These are phyloP conservation scores for Sebastes dallii DNA, from an alignment of 2,797 vertebrate species.

Conservation along the genomic window DNA sequence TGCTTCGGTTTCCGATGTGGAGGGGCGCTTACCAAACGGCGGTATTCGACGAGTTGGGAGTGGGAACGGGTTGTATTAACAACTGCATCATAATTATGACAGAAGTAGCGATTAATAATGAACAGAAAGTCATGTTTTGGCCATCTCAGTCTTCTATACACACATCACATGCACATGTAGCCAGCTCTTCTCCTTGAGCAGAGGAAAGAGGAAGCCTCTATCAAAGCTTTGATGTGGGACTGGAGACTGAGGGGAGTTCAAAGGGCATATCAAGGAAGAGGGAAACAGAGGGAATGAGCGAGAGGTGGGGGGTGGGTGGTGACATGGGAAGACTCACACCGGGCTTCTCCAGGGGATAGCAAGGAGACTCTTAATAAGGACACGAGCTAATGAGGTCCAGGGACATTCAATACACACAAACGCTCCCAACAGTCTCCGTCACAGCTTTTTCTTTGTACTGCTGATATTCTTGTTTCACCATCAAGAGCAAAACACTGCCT, in stretches of 20 bases:
- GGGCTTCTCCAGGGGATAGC: slow-evolving; percentile 55
- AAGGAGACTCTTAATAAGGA: slow-evolving; percentile 77
- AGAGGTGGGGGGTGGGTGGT: slow-evolving; percentile 12
- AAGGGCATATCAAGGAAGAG: slow-evolving; percentile 62
- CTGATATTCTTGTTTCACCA: slow-evolving; percentile 24
- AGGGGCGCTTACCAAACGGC: too few relatives aligned
- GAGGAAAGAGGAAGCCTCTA: slow-evolving; percentile 66
- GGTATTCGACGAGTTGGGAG: too few relatives aligned
- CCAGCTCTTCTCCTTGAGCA: slow-evolving; percentile 68
- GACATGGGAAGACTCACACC: slow-evolving; percentile 47
- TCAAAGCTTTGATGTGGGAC: slow-evolving; percentile 74
- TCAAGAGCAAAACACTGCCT: slow-evolving; percentile 22
- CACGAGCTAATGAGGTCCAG: slow-evolving; percentile 68
- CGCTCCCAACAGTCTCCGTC: background rate
- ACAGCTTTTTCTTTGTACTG: background rate
- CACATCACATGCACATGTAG: slow-evolving; percentile 11
- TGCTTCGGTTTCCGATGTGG: too few relatives aligned
- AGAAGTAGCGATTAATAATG: background rate
- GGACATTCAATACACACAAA: slow-evolving; percentile 47
- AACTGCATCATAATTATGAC: background rate
- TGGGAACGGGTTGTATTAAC: background rate
- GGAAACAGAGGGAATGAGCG: slow-evolving; percentile 56
- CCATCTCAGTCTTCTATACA: background rate
- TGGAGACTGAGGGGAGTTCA: slow-evolving; percentile 72
- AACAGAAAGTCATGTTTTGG: slow-evolving; percentile 8